phyloP scores from a whole-genome alignment of 2,797 vertebrate genomes.

The Phylloscopus collybita region DNA sequence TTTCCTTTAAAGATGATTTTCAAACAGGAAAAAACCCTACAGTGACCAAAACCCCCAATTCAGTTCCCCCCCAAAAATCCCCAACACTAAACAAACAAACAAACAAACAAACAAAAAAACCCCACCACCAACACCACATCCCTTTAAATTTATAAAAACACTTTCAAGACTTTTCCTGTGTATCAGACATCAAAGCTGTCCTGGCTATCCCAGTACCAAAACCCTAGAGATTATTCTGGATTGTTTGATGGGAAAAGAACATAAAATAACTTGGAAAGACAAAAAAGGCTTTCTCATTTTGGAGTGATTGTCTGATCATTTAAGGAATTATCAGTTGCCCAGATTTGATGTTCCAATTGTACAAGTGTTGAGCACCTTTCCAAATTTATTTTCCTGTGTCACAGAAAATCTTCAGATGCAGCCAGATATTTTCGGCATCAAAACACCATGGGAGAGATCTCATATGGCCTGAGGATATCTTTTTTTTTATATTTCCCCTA shows the following conservation, averaged over 20 bases:
- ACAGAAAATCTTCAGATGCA: not conserved
- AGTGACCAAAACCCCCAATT: not conserved
- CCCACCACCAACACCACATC: rapidly evolving
- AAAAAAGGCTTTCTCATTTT: not conserved
- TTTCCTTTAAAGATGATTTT: not conserved
- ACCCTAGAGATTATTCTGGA: not conserved
- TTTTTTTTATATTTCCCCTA: not conserved
- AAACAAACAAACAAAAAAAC: not conserved
- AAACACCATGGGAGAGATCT: not conserved
- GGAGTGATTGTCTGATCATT: not conserved
- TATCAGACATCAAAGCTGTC: not conserved
- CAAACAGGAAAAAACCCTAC: not conserved
- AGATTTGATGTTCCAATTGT: not conserved
- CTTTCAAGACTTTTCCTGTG: not conserved
- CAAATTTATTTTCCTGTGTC: not conserved
- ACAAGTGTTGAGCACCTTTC: not conserved
- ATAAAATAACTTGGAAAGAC: not conserved
- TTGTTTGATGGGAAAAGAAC: not conserved
- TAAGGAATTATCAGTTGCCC: not conserved
- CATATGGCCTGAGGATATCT: not conserved
- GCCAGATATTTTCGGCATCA: not conserved
- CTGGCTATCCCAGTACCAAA: not conserved
- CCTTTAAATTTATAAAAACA: not conserved
- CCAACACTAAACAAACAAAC: not conserved
- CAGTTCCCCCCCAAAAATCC: too few species aligned